Conservation (phyloP, 2,113 vertebrate species). For the Nesoenas mayeri region DNA sequence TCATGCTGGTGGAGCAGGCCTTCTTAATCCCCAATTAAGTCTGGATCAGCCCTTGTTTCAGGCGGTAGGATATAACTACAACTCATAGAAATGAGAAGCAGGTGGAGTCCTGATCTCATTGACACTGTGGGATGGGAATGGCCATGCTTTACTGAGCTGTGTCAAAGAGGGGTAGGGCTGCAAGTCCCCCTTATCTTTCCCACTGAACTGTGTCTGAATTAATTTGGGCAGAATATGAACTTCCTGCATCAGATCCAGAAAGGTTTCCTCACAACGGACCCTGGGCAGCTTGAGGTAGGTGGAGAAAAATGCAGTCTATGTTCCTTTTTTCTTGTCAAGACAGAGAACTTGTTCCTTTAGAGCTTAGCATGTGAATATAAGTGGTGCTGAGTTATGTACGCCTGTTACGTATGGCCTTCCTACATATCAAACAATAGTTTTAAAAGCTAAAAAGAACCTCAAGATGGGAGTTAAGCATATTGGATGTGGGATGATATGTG, state of each 20-base stretch:
- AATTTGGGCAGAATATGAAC: neutral
- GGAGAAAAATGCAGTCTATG: neutral
- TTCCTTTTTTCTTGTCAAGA: neutral
- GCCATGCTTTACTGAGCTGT: neutral
- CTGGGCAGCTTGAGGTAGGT: neutral
- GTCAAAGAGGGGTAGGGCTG: neutral
- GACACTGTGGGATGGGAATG: neutral
- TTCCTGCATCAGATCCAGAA: neutral
- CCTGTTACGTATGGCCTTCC: neutral
- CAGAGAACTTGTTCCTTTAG: neutral
- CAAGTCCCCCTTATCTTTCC: fast-evolving
- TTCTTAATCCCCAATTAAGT: neutral
- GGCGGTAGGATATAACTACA: neutral
- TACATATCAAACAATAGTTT: neutral
- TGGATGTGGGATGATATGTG: neutral
- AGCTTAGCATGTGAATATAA: neutral
- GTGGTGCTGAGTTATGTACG: neutral
- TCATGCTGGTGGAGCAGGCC: neutral
- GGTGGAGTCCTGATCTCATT: neutral
- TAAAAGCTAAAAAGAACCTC: neutral
- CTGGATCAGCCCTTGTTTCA: neutral
- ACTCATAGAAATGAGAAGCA: neutral
- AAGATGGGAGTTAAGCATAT: neutral
- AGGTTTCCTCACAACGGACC: neutral
- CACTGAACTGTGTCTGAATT: neutral